Conservation (phyloP, 1,140 invertebrate genomes). For the Ylistrum balloti region DNA sequence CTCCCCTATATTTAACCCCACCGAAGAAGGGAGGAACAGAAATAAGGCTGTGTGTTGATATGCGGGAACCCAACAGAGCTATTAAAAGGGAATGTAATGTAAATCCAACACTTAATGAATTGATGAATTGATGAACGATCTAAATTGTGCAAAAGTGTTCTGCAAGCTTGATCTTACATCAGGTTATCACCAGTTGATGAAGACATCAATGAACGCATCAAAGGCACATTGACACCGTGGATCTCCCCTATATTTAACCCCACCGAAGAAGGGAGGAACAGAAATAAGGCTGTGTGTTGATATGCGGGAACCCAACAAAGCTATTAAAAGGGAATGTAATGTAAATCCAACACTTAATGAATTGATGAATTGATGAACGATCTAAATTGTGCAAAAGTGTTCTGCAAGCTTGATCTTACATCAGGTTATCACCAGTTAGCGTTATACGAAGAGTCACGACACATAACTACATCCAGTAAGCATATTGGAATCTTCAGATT, state of each 20-base stretch:
- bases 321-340: constrained; percentile 45
- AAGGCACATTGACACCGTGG: constrained; percentile 51
- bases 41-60: constrained; percentile 73
- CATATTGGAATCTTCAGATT: constrained; percentile 51
- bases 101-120: not conserved
- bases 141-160: constrained; percentile 60
- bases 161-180: constrained; percentile 66
- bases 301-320: constrained; percentile 68
- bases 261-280: constrained; percentile 53
- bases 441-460: constrained; percentile 48
- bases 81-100: constrained; percentile 42
- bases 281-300: constrained; percentile 73
- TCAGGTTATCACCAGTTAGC: constrained; percentile 70
- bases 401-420: constrained; percentile 68
- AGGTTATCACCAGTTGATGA: constrained; percentile 62
- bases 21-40: constrained; percentile 55
- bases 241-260: constrained; percentile 55
- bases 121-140: constrained; percentile 41
- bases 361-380: constrained; percentile 44
- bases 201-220: constrained; percentile 59
- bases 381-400: constrained; percentile 53
- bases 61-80: constrained; percentile 67
- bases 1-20: constrained; percentile 54
- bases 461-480: constrained; percentile 51
- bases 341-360: constrained; percentile 35